phyloP scores from a whole-genome alignment of 1,140 invertebrate species.

The Gerris buenoi region DNA sequence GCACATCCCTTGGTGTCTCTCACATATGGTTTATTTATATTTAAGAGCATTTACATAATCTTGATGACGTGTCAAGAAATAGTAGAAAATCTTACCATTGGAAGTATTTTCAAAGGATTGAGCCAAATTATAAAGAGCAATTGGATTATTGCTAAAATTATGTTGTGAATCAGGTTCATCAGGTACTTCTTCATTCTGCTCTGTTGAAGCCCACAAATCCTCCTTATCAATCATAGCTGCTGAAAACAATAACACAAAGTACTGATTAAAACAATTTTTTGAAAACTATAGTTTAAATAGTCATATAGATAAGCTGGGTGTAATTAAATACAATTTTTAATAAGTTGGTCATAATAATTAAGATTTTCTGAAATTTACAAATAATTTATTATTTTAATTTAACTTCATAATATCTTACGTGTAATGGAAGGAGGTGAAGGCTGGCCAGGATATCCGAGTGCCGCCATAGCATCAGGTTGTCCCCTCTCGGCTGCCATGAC shows the following conservation, averaged over 20 bases:
- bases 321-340: too few relatives aligned
- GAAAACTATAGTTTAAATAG: too few relatives aligned
- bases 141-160: conserved; percentile 13
- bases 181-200: conserved; percentile 38
- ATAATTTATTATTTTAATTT: too few relatives aligned
- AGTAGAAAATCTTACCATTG: neutral
- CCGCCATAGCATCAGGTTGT: conserved; percentile 36
- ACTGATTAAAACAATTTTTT: too few relatives aligned
- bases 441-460: conserved; percentile 27
- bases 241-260: neutral
- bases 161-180: conserved; percentile 36
- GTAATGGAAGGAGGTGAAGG: neutral
- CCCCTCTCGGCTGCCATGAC: conserved; percentile 40
- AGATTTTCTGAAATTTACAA: too few relatives aligned
- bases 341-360: too few relatives aligned
- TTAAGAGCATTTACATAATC: too few relatives aligned
- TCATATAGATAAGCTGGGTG: too few relatives aligned
- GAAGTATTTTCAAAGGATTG: conserved; percentile 11
- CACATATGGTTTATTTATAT: too few relatives aligned
- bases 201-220: conserved; percentile 33
- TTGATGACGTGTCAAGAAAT: neutral
- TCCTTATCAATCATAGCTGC: conserved; percentile 31
- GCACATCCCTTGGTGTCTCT: too few relatives aligned
- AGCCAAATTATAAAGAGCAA: conserved; percentile 14
- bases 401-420: too few relatives aligned